Evolutionary conservation across 2,797 vertebrate genomes (phyloP).

Genomic region (Peromyscus nudipes): DNA sequence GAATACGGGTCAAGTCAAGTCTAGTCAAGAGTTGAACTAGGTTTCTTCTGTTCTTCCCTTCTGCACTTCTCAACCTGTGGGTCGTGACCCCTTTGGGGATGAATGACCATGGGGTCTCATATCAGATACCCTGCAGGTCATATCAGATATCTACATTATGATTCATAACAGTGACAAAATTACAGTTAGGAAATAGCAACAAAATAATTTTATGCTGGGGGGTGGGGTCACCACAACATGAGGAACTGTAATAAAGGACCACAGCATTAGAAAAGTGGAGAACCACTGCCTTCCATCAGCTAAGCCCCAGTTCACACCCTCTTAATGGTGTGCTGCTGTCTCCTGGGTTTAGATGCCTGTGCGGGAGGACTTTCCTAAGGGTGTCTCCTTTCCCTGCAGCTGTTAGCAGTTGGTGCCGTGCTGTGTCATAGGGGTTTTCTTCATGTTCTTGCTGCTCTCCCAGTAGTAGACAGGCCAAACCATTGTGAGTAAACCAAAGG

Average conservation of each 20-base stretch:
- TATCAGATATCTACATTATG: background rate
- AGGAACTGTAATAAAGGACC: too few species aligned
- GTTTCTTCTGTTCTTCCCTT: background rate
- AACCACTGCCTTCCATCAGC: background rate
- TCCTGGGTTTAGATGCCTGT: background rate
- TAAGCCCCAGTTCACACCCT: background rate
- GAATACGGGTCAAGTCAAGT: background rate
- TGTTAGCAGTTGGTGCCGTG: background rate
- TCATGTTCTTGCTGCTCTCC: background rate
- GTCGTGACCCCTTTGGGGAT: background rate
- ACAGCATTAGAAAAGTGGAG: background rate
- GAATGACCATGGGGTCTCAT: background rate
- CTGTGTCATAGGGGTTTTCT: background rate
- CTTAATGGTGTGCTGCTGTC: background rate
- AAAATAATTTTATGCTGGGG: too few species aligned
- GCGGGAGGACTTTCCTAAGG: background rate
- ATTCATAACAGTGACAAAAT: background rate
- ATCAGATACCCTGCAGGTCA: background rate
- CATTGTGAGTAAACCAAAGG: background rate
- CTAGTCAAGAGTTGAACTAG: background rate
- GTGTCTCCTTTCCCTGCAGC: background rate
- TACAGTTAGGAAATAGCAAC: background rate
- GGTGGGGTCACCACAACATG: too few species aligned
- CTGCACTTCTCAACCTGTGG: background rate
- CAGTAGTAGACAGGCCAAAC: background rate